Conservation (phyloP, 2,888 invertebrate species). For the Cancer borealis region DNA sequence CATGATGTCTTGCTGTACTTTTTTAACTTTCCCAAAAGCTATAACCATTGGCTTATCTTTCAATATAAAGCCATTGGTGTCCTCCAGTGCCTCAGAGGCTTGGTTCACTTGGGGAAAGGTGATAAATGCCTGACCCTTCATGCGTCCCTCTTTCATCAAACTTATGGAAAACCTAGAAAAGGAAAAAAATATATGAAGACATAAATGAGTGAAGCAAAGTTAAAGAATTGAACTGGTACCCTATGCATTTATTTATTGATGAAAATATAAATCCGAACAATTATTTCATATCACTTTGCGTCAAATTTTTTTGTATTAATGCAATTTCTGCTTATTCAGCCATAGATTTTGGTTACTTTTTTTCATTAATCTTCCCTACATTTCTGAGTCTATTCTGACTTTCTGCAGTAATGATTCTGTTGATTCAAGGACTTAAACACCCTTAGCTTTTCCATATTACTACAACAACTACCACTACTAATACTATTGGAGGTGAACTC, state of each 20-base stretch:
- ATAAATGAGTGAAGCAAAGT: background rate
- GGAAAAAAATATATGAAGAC: constrained; percentile 78
- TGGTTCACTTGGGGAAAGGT: constrained; percentile 87
- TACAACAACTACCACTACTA: background rate
- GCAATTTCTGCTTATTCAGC: background rate
- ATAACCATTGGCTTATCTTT: constrained; percentile 95
- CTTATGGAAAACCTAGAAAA: constrained; percentile 86
- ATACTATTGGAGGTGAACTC: constrained; percentile 76
- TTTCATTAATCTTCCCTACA: background rate
- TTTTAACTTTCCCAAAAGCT: constrained; percentile 84
- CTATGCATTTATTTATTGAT: too few species aligned
- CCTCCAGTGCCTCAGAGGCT: constrained; percentile 88
- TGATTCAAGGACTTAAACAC: background rate
- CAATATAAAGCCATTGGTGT: constrained; percentile 92
- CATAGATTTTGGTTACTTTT: background rate
- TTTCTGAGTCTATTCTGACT: background rate
- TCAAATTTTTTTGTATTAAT: background rate
- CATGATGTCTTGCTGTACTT: background rate
- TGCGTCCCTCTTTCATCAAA: constrained; percentile 95
- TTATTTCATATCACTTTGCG: background rate
- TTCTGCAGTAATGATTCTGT: background rate
- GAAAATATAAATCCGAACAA: too few species aligned
- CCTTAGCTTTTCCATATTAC: background rate
- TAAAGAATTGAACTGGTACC: background rate
- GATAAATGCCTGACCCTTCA: constrained; percentile 98